Evolutionary conservation across 2,113 vertebrate genomes (phyloP), one percentile per base, ranked within the genome.

Genomic region (Columbina picui): DNA sequence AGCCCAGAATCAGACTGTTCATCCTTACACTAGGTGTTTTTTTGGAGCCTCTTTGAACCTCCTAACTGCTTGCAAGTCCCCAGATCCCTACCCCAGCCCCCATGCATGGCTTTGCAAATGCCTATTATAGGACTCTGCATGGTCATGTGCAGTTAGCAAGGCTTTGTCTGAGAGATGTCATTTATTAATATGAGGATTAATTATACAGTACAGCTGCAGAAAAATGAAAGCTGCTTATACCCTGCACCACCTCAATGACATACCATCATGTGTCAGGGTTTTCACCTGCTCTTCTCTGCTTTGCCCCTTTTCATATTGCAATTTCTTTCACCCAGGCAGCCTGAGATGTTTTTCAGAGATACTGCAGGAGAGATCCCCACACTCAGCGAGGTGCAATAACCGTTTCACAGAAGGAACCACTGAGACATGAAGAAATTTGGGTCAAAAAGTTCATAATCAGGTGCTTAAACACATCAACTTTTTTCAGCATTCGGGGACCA

Each of bases 191-290:
- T 0, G 0, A 85, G 21, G 17, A 69, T 85, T 87, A 73, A 87
- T 92, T 90, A 61, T 20, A 49, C 16, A 71, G 21, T 17, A 52
- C n/a, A 69, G 39, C 3, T 13, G 14, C 27, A 76, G 49, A 8
- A 76, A 70, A 83, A 79, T n/a, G 20, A 38, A 59, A 80, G 12
- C 17, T 69, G 12, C 11, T 60, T 76, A 23, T 57, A 45, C 14
- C 36, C 14, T 80, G 36, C n/a, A n/a, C 25, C 3, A 0, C 26
- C 47, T n/a, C n/a, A 64, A 0, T 49, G 32, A 23, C 34, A 30
- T 17, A 27, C 10, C 2, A 0, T 10, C 41, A 18, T 39, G 2
- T 45, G 6, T 47, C 64, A 81, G 13, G 13, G 14, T 9, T 75
- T 63, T 75, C 43, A 32, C 25, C 53, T 57, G 34, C n/a, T 88